Evolutionary conservation across 2,797 vertebrate species (phyloP).

Genomic region (Syngnathus rostellatus): DNA sequence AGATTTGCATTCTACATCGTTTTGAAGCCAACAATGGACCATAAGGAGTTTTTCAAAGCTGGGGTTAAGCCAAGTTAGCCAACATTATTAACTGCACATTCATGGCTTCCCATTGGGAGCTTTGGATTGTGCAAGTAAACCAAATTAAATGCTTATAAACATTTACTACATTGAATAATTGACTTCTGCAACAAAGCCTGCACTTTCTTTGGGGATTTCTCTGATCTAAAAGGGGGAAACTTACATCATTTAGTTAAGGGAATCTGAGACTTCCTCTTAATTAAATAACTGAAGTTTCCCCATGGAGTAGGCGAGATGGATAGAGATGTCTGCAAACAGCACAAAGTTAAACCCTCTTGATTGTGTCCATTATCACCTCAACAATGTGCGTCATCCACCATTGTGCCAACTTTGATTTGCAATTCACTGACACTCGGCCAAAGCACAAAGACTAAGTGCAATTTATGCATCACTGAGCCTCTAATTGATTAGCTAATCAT

Average conservation of each 20-base stretch:
- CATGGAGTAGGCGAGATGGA: background rate
- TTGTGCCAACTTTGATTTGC: slow-evolving; percentile 36
- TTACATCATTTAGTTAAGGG: background rate
- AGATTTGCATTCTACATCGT: background rate
- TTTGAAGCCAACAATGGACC: background rate
- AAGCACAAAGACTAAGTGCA: slow-evolving; percentile 4
- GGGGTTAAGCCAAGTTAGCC: background rate
- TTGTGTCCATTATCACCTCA: slow-evolving; percentile 30
- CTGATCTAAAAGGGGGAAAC: background rate
- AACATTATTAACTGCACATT: background rate
- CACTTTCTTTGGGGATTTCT: background rate
- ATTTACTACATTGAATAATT: background rate
- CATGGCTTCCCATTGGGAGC: background rate
- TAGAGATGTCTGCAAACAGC: background rate
- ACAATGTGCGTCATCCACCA: slow-evolving; percentile 34
- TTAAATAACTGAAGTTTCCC: background rate
- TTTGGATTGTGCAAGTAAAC: background rate
- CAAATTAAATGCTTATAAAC: background rate
- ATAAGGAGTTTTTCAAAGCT: background rate
- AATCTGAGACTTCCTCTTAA: background rate
- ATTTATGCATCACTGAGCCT: background rate
- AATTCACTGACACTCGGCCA: slow-evolving; percentile 11
- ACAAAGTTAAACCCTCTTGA: slow-evolving; percentile 23
- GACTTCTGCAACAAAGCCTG: background rate
- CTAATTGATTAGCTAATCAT: background rate